Evolutionary conservation across 2,888 invertebrate genomes (phyloP), one percentile per base, ranked within the genome.

Genomic region (Gari tellinella): DNA sequence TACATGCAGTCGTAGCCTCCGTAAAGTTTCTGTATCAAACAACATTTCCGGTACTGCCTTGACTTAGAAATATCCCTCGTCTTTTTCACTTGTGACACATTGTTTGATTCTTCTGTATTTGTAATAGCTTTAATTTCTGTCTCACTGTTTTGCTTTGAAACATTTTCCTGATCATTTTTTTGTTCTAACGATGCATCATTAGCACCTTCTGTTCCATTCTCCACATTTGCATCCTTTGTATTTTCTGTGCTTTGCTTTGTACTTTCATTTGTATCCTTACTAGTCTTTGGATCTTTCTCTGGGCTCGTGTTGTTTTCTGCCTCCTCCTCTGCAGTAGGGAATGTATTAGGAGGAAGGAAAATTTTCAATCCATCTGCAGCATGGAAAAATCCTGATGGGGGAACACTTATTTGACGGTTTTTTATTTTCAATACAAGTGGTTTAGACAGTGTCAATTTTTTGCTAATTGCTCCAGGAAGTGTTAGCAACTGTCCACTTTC

Each of bases 401-500:
- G 90, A 12, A 89, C 85, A 21, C 85, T 80, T 4, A 88, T 82
- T 41, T 86, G 85, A 51, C 81, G 73, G 60, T 86, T 87, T 69
- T 89, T 88, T 41, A 89, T 85, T 62, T 87, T 89, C 43, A 90
- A 66, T 5, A 87, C 83, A 40, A 90, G 64, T 8, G 89, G 86
- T 69, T 86, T 82, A 21, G 73, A 76, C 23, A 88, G 65, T 60
- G 89, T 84, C 17, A 90, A 66, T 49, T 85, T 77, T 56, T 81
- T 84, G 8, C 83, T 72, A 7, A 90, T 83, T 14, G 83, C 84
- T 14, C 81, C 69, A 1, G 90, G 90, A 21, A 90, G 77, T 7
- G 89, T 89, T 41, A 90, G 67, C 40, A 90, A 52, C 72, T 90
- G 89, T 37, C 85, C 86, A 61, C 82, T 83, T 38, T 69, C 57